Conservation (phyloP, 2,888 invertebrate species). For the Plebejus argus region DNA sequence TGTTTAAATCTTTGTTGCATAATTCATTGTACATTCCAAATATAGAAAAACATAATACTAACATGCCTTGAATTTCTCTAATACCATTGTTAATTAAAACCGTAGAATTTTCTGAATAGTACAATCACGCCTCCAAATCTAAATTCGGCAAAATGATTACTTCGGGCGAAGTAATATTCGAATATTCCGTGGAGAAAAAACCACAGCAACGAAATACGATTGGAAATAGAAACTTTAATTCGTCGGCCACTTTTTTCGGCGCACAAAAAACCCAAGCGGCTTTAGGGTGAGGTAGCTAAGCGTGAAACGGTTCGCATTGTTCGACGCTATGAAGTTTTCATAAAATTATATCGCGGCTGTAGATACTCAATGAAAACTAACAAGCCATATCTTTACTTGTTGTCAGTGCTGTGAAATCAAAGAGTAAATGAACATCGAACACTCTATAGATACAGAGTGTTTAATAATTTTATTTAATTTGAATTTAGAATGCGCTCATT, state of each 20-base stretch:
- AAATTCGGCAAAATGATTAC: slow-evolving; percentile 20
- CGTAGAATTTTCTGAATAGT: not conserved
- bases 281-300: slow-evolving; percentile 23
- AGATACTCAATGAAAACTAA: slow-evolving; percentile 3
- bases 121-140: not conserved
- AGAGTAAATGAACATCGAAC: not conserved
- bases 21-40: not conserved
- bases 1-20: not conserved
- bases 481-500: not conserved
- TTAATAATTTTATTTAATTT: slow-evolving; percentile 7
- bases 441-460: not conserved
- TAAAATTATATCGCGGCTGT: not conserved
- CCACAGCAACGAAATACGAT: slow-evolving; percentile 40
- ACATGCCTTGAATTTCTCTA: not conserved
- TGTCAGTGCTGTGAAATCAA: not conserved
- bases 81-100: not conserved
- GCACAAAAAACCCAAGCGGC: slow-evolving; percentile 30
- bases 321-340: slow-evolving; percentile 11
- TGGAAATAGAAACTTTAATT: slow-evolving; percentile 36
- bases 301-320: slow-evolving; percentile 15
- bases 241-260: slow-evolving; percentile 23
- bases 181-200: slow-evolving; percentile 42
- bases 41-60: not conserved
- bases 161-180: slow-evolving; percentile 34
- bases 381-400: slow-evolving; percentile 8